Conservation (phyloP, 2,888 invertebrate genomes). For the Trissolcus brochymenae region DNA sequence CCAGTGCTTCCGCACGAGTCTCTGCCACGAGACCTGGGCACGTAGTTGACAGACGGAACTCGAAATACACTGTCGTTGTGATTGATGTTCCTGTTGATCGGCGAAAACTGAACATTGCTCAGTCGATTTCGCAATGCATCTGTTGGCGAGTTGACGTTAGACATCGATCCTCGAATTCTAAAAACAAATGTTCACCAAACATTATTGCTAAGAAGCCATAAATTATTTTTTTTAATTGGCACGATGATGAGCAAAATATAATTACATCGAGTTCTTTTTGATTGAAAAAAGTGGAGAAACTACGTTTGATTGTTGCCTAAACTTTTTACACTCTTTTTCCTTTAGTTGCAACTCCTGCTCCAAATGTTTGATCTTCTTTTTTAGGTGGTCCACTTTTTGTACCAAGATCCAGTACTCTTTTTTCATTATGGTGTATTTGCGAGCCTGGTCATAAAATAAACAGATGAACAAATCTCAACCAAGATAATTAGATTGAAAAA, state of each 20-base stretch:
- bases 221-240: background rate
- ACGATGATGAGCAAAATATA: background rate
- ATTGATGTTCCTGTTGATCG: background rate
- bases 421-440: conserved; percentile 29
- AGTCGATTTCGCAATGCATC: conserved; percentile 20
- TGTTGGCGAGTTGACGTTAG: conserved; percentile 14
- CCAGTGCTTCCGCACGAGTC: conserved; percentile 38
- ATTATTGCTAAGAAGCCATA: background rate
- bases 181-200: background rate
- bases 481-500: background rate
- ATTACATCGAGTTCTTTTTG: background rate
- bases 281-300: conserved; percentile 13
- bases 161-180: conserved; percentile 8
- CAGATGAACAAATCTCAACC: background rate
- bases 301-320: background rate
- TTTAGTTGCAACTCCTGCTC: conserved; percentile 24
- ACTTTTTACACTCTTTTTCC: background rate
- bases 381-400: conserved; percentile 35
- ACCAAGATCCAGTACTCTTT: conserved; percentile 31
- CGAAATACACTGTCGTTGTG: conserved; percentile 35
- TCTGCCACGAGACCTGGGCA: conserved; percentile 28
- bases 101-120: conserved; percentile 34
- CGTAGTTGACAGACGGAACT: conserved; percentile 26
- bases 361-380: conserved; percentile 32
- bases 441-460: conserved; percentile 11